Base-by-base conservation (phyloP, 1,140 invertebrate genomes). In the Amphibalanus amphitrite region DNA sequence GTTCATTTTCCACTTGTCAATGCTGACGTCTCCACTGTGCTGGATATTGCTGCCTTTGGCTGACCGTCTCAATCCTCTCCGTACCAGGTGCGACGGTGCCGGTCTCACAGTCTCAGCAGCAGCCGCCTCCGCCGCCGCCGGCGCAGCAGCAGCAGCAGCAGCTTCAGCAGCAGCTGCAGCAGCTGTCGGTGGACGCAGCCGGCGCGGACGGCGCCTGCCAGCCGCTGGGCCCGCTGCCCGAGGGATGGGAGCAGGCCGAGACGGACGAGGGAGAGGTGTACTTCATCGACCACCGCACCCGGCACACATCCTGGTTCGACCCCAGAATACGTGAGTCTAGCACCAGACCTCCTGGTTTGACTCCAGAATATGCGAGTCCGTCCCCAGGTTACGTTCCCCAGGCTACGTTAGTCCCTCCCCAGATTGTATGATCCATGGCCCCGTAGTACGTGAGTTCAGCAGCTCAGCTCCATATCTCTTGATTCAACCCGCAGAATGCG, bases 271-370 rank as follows among this genome's bases (percentile, higher is more conserved):
- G 94, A 74, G 93, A 97, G 82, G 86, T 92, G 72, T 98, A 98
- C 83, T 98, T 95, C 82, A 97, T 98, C 80, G 95, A 98, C 83
- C 95, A 98, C 82, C 88, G 89, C 79, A 89, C 89, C 70, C 87
- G 91, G 80, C 93, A 91, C 77, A 98, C 95, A 47, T 94, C 93
- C 74, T 98, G 95, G 95, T 95, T 96, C 82, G 94, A 98, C 83
- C 92, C 92, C 75, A 86, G 94, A 86, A 92, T 96, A 85, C 91
- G 92, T 94, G 88, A 89, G 90, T 88, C 74, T 67, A 30, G 15
- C 13, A 69, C 70, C 93, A 91, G 77, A 98, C 95, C 59, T 94
- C 93, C 74, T 98, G 95, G 95, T 95, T 96, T 82, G 94, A 98
- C 83, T 92, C 92, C 75, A 86, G 94, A 86, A 92, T 96, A 85